Evolutionary conservation across 2,797 vertebrate genomes (phyloP), one percentile per base, ranked within the genome.

Genomic region (Crocodylus rhombifer): DNA sequence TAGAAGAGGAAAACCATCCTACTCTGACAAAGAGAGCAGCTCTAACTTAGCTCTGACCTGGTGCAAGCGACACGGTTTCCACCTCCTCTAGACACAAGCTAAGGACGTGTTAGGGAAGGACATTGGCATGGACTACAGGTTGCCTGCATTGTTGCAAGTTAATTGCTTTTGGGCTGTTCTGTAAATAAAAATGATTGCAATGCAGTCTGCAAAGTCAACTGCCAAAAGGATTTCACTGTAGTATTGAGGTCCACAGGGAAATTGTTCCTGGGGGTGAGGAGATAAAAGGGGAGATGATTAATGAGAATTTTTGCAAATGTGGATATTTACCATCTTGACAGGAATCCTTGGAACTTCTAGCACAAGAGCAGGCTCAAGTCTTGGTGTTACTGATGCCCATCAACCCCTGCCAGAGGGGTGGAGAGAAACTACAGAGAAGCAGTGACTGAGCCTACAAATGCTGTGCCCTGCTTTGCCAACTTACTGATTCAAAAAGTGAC

Each of bases 401-500:
- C 74, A 69, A 56, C 61, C 83, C 61, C 36, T 25, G 55, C 67
- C 18, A 2, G 63, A 69, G 16, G 1, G 26, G 60, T 1, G 10
- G n/a, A 42, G 80, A 0, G 67, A 4, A 3, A 0, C 73, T 3
- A 3, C 1, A 71, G 91, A 33, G 73, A 51, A 25, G 30, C 89
- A n/a, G 85, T 76, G 3, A 26, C 63, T 36, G 3, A 7, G 11
- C 77, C 84, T 79, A 56, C 75, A 84, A 12, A 9, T 62, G 1
- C 77, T 58, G 80, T 30, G 14, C 64, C 80, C 73, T 6, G 86
- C 91, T 87, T 80, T 71, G 92, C 92, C 91, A 79, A 90, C 21
- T 82, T 82, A 21, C 85, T 95, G 91, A 96, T 95, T 95, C 95
- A 86, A 87, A 89, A 86, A 91, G 91, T 97, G 96, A 97, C 96